These are phyloP conservation scores for Sebastolobus altivelis DNA, from an alignment of 2,797 vertebrate species.

Conservation along the genomic window DNA sequence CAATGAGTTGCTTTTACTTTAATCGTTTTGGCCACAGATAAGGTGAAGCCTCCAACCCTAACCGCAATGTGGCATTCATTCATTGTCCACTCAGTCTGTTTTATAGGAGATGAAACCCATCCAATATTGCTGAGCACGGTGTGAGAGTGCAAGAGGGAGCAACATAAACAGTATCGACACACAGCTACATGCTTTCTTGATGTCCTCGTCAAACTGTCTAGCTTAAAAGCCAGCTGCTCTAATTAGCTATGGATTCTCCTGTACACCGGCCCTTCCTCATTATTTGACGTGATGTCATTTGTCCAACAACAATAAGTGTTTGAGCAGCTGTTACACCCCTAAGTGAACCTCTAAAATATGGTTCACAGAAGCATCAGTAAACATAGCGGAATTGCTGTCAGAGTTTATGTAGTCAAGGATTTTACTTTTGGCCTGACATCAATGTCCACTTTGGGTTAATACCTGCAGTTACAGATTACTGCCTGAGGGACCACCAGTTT, in stretches of 20 bases:
- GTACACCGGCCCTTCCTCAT: constrained; percentile 71
- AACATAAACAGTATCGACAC: constrained; percentile 79
- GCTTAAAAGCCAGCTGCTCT: constrained; percentile 82
- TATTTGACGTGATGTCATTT: constrained; percentile 79
- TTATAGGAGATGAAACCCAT: constrained; percentile 71
- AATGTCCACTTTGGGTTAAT: constrained; percentile 47
- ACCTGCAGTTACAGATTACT: constrained; percentile 49
- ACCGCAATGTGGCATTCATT: constrained; percentile 38
- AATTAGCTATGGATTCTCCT: constrained; percentile 87
- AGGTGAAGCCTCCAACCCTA: constrained; percentile 33
- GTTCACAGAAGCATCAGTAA: constrained; percentile 36
- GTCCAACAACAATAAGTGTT: constrained; percentile 69
- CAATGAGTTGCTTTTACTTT: constrained; percentile 60
- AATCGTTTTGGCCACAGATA: constrained; percentile 57
- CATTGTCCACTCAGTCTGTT: constrained; percentile 65
- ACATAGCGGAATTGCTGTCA: constrained; percentile 30
- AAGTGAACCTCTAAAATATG: constrained; percentile 51
- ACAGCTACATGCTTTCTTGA: constrained; percentile 73
- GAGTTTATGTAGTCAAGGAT: constrained; percentile 46
- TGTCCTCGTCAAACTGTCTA: constrained; percentile 82
- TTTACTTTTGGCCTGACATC: constrained; percentile 39
- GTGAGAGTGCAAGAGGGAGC: constrained; percentile 62
- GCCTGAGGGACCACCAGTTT: constrained; percentile 19
- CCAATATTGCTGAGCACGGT: constrained; percentile 75
- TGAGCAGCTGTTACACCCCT: constrained; percentile 73